These are phyloP conservation scores for Dinocampus coccinellae DNA, from an alignment of 2,888 invertebrate species.

Conservation along the genomic window DNA sequence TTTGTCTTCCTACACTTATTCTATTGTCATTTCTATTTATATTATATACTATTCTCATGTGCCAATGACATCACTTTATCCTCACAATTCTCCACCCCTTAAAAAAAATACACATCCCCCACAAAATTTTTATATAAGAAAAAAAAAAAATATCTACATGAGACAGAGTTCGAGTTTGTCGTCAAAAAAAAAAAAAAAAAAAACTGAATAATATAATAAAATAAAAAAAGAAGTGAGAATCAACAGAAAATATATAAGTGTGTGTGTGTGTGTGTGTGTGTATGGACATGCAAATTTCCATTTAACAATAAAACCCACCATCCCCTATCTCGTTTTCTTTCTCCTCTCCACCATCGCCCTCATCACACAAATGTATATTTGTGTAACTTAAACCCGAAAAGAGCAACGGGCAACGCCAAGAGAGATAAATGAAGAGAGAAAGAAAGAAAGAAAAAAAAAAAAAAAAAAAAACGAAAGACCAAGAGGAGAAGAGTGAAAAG, in stretches of 20 bases:
- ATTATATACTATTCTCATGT: slow-evolving; percentile 26
- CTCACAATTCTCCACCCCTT: slow-evolving; percentile 37
- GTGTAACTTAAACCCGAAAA: slow-evolving; percentile 12
- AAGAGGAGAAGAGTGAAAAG: slow-evolving; percentile 29
- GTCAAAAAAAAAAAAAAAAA: neutral
- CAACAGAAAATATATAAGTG: slow-evolving; percentile 4
- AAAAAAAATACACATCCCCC: neutral
- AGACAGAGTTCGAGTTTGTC: neutral
- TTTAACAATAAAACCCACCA: slow-evolving; percentile 18
- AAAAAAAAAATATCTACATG: too few relatives aligned
- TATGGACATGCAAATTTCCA: slow-evolving; percentile 23
- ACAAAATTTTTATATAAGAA: neutral
- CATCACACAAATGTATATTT: slow-evolving; percentile 2
- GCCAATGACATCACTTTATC: slow-evolving; percentile 41
- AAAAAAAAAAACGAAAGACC: too few relatives aligned
- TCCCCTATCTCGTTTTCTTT: slow-evolving; percentile 11
- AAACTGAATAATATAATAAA: neutral
- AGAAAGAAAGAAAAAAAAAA: too few relatives aligned
- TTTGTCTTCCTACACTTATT: too few relatives aligned
- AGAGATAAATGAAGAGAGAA: slow-evolving; percentile 14
- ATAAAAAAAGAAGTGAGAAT: slow-evolving; percentile 17
- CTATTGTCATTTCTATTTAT: neutral
- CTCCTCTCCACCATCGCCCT: slow-evolving; percentile 29
- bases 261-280: neutral
- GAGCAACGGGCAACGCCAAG: slow-evolving; percentile 6